Base-by-base conservation (phyloP, 2,113 vertebrate species). In the Chloropsis cyanopogon region DNA sequence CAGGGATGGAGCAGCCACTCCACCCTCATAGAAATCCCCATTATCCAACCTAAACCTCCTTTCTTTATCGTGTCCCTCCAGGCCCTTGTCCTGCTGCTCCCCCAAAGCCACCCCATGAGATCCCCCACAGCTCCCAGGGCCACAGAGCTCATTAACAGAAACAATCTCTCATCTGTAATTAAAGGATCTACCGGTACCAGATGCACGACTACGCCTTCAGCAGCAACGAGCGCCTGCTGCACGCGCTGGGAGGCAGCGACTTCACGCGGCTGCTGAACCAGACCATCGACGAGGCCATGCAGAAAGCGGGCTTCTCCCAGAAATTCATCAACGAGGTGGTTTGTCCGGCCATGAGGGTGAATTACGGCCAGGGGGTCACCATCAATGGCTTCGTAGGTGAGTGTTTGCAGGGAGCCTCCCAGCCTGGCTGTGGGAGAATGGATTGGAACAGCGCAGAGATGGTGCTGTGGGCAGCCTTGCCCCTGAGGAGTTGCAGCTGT, bases 101-200 rank as follows among this genome's bases (percentile, higher is more conserved):
- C 26, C 2, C 1, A 3, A 6, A 41, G 44, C 35, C 9, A 5
- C 9, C 2, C 41, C 22, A 0, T 2, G 75, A 33, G 76, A 12
- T 56, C 41, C 28, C 46, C 49, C 2, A 0, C 14, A 11, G 21
- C 29, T 79, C 22, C 57, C 6, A 29, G 49, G 37, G 33, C 28
- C 2, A 0, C 23, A 4, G 8, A 24, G 69, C 10, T n/a, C 47
- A 12, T 9, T 21, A 11, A 3, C 61, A 8, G n/a, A 1, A 1
- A 3, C 19, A 2, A 6, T 79, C 65, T n/a, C 84, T 78, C 33
- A 4, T 63, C 64, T 77, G 85, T 23, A 22, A 60, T 29, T 39
- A 10, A 96, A 99, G 99, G 97, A 98, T 99, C 96, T 99, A 99
- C 93, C 99, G 99, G 94, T 99, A 98, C 94, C 99, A 99, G 96